A percentile compares a stretch with the other conserved stretches of the same genome.
Evolutionary conservation across 2,888 invertebrate genomes (phyloP).

Genomic region (Chorisops tibialis): DNA sequence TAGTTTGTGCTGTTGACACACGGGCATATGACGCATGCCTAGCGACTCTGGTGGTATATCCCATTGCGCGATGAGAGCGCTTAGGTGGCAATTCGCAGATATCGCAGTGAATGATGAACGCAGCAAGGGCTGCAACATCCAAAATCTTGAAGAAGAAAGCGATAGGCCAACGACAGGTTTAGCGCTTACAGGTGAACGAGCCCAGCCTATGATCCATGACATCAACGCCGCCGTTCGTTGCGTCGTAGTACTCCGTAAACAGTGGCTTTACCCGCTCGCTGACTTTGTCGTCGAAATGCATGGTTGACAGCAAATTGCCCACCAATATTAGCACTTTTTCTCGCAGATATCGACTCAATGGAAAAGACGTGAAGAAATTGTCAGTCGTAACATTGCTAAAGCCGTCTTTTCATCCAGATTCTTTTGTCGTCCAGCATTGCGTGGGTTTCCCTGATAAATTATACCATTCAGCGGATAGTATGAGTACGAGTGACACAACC

Average conservation of each 20-base stretch:
- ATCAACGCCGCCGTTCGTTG: not conserved
- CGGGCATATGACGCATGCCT: too few species aligned
- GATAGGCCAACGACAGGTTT: too few species aligned
- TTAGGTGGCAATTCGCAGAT: not conserved
- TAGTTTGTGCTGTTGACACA: too few species aligned
- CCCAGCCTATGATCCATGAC: not conserved
- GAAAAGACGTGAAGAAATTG: conserved; percentile 16
- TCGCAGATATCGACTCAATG: not conserved
- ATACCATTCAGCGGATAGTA: conserved; percentile 36
- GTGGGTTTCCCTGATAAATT: conserved; percentile 38
- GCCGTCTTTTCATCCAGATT: not conserved
- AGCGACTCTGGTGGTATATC: not conserved
- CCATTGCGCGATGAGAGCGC: not conserved
- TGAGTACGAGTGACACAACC: conserved; percentile 38
- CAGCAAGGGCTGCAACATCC: not conserved
- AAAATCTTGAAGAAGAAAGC: too few species aligned
- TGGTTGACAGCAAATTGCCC: not conserved
- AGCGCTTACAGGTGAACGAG: not conserved
- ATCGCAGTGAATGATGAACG: not conserved
- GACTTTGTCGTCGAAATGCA: too few species aligned
- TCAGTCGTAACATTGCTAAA: not conserved
- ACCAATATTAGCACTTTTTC: not conserved
- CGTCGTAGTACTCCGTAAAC: not conserved
- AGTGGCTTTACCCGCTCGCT: too few species aligned
- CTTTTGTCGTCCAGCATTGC: conserved; percentile 34